Evolutionary conservation across 92 coral and sea anemone genomes (phyloP), one percentile per base, ranked within the genome.

Genomic region (Palythoa grandiflora): DNA sequence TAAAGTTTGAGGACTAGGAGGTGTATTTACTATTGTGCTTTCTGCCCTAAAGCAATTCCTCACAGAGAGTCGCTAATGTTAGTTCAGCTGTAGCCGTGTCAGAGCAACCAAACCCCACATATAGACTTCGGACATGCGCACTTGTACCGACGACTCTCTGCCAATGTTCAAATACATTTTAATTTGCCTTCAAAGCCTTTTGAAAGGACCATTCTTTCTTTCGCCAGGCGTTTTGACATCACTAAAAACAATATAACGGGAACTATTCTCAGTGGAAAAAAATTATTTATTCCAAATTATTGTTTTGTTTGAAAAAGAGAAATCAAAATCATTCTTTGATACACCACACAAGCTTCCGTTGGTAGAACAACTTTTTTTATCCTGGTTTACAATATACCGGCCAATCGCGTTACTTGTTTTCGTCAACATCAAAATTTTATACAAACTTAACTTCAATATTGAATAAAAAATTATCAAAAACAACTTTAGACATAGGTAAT

Each of bases 101-200:
- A 59, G 63, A 81, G 86, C 86, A 81, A 81, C 86, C 47, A 17
- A 66, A 10, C 74, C 12, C 75, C 40, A 20, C 75, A 75, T 66
- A 81, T 81, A 81, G 86, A 81, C 86, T 81, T 48, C 86, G 66
- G 86, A 81, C 86, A 81, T 81, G 86, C 86, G 86, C 86, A 81
- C 9, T 44, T 68, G 36, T 40, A 44, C 0, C 10, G 61, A 17
- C 38, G 37, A 75, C 38, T 44, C 50, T 47, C 40, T 14, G 35
- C 61, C 73, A 50, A 21, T 44, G 36, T 47, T 55, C 73, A 81
- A 81, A 66, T 81, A 44, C 75, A 66, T 66, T 81, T 40, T 63
- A 66, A 81, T 81, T 66, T 81, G 59, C 47, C 75, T 81, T 66
- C 60, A 81, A 19, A 37, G 75, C 61, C 19, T 35, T 63, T 81